phyloP scores from a whole-genome alignment of 2,888 invertebrate species.

The Tricholauxania praeusta region DNA sequence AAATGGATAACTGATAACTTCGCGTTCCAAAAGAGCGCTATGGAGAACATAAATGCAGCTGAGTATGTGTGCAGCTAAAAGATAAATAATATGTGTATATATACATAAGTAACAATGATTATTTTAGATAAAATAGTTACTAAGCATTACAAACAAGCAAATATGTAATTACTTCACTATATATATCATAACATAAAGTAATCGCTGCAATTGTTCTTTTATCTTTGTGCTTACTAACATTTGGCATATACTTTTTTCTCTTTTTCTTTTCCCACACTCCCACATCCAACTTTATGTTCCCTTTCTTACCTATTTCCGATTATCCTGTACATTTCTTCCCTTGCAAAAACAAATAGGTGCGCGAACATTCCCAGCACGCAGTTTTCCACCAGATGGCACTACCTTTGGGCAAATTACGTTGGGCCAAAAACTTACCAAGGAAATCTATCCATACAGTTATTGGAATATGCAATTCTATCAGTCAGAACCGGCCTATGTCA shows the following conservation, averaged over 20 bases:
- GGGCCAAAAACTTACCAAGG: constrained; percentile 87
- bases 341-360: constrained; percentile 73
- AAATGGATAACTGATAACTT: too few species aligned
- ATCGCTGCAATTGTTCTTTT: too few species aligned
- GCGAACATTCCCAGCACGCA: constrained; percentile 88
- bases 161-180: too few species aligned
- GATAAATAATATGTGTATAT: too few species aligned
- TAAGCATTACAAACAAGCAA: too few species aligned
- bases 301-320: background rate
- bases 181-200: too few species aligned
- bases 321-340: background rate
- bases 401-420: constrained; percentile 91
- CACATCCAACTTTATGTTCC: background rate
- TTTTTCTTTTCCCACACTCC: background rate
- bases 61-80: too few species aligned
- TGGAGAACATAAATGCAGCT: too few species aligned
- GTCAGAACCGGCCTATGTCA: constrained; percentile 92
- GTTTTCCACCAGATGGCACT: constrained; percentile 93
- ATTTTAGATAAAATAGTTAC: too few species aligned
- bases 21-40: too few species aligned
- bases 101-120: too few species aligned
- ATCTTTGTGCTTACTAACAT: constrained; percentile 15
- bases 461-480: constrained; percentile 99
- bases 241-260: constrained; percentile 11
- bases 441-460: constrained; percentile 93